Percentiles rank a stretch among this genome's conserved stretches.
phyloP scores from a whole-genome alignment of 2,113 vertebrate species.

The Triplophysa siluroides region DNA sequence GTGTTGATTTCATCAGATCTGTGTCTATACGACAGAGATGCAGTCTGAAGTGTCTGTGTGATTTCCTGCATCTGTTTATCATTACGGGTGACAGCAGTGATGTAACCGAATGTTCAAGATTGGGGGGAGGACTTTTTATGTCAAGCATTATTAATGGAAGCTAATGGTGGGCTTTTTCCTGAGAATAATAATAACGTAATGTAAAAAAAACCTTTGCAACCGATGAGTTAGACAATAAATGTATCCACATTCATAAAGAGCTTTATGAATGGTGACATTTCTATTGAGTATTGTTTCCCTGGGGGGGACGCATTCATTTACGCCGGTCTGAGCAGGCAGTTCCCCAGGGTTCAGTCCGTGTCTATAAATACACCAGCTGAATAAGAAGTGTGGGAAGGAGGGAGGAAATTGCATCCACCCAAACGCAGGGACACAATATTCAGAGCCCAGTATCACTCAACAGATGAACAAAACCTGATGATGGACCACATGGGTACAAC shows the following conservation, averaged over 20 bases:
- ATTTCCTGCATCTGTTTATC: not conserved
- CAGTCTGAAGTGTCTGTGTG: not conserved
- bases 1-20: not conserved
- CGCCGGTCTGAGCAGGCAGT: slow-evolving; percentile 32
- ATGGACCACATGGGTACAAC: not conserved
- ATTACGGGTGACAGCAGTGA: not conserved
- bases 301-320: slow-evolving; percentile 29
- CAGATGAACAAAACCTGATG: not conserved
- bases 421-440: not conserved
- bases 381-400: slow-evolving; percentile 46
- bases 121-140: too few relatives aligned
- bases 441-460: not conserved
- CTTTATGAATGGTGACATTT: not conserved
- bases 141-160: not conserved
- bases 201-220: not conserved
- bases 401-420: slow-evolving; percentile 1
- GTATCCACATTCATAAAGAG: not conserved
- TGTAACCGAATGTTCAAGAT: not conserved
- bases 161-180: too few relatives aligned
- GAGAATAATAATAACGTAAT: too few relatives aligned
- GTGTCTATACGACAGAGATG: not conserved
- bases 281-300: slow-evolving; percentile 1
- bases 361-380: slow-evolving; percentile 61
- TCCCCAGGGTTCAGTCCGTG: slow-evolving; percentile 40
- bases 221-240: not conserved